Evolutionary conservation across 2,113 vertebrate genomes (phyloP), one percentile per base, ranked within the genome.

Genomic region (Tamias sibiricus): DNA sequence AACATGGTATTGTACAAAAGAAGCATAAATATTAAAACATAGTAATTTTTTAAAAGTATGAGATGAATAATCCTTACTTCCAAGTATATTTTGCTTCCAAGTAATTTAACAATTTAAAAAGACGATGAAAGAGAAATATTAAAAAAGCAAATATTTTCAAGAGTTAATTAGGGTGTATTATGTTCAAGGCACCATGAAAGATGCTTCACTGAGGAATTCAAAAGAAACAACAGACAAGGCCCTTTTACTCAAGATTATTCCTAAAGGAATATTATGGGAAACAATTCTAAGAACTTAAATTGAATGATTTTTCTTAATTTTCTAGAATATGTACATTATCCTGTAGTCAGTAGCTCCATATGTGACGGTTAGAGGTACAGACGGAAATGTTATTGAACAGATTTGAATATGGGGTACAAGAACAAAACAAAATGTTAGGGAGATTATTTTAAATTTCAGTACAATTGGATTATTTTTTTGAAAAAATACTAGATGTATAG

Each of bases 111-210:
- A 79, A 44, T 82, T 44, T 30, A 44, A 62, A 76, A 86, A 77
- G 24, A 44, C 40, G 0, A 64, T 69, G 35, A 77, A 74, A 85
- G 83, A 80, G 17, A 59, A 87, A 37, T 72, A 81, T n/a, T 14
- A 14, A 49, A 94, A 87, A 94, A 4, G 1, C 8, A 85, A 84
- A 35, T 90, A 96, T 87, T 64, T 95, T 88, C 5, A 64, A 76
- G 30, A 76, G 28, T n/a, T 87, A 86, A 74, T 40, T 57, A 83
- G n/a, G 5, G 1, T 13, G 62, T 90, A 20, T 62, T 77, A 71
- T 26, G 14, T 87, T 87, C 92, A 75, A 92, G 17, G 4, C 2
- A 69, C 26, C 8, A 54, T 13, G 4, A 2, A 83, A 87, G 59
- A 92, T 81, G 59, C 9, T 80, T 4, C 26, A 69, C 0, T 71